Base-by-base conservation (phyloP, 2,797 vertebrate species). In the Takifugu rubripes region DNA sequence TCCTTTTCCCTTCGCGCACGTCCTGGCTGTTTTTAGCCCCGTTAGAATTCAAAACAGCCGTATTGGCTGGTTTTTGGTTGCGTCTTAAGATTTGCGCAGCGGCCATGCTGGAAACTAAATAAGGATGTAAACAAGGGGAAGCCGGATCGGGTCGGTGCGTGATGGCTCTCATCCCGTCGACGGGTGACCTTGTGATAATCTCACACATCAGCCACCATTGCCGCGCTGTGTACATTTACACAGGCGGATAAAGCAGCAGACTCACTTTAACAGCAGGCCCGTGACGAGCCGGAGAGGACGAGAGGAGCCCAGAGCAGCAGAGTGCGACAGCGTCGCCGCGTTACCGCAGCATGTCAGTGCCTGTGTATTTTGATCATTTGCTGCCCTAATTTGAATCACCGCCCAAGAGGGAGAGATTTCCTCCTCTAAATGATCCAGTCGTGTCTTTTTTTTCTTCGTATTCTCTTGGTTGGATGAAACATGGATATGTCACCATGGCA, bases 151-250 rank as follows among this genome's bases (percentile, higher is more conserved):
- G 74, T 77, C 73, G 63, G n/a, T 74, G 81, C 77, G 79, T 66
- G 80, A 63, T 74, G 56, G 46, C 72, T 78, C 72, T 66, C 85
- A 82, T 85, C 87, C 80, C 77, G 75, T 74, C 81, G 81, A 77
- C 75, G 72, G 83, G 81, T 90, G 88, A 91, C 90, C 89, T 91
- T 92, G 90, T 86, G 85, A 79, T 84, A 84, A 88, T 84, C 83
- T 81, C 77, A 66, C 82, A 82, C 86, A 78, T 78, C 86, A 82
- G 65, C 79, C 73, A 46, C 80, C 79, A 44, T 78, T 64, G 44
- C 66, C 52, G 71, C 81, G 66, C 80, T 74, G 71, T 70, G 65
- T 62, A 40, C 71, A 65, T 74, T 75, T 68, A 70, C 68, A 72
- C 67, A 81, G 67, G 72, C 67, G 70, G 75, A 70, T 74, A 78